Conservation (phyloP, 2,888 invertebrate genomes). For the Ophion obscuratus region DNA sequence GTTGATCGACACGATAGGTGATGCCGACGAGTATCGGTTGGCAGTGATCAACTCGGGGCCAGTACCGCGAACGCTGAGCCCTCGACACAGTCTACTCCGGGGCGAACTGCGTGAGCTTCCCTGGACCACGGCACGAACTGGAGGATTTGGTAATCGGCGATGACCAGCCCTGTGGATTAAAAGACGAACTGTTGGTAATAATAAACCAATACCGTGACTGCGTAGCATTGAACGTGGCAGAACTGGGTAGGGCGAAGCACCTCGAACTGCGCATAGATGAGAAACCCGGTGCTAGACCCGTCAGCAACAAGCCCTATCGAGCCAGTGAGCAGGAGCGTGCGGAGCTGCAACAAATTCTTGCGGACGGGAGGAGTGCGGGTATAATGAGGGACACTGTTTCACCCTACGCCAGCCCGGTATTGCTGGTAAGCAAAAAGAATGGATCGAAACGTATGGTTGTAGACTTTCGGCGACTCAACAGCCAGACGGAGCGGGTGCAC, state of each 20-base stretch:
- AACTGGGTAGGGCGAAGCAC: conserved; percentile 9
- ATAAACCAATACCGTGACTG: conserved; percentile 36
- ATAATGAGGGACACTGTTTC: conserved; percentile 34
- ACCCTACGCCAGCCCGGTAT: conserved; percentile 43
- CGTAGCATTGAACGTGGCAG: conserved; percentile 29
- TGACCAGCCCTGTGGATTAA: not conserved
- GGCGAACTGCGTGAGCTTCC: not conserved
- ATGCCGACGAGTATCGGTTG: not conserved
- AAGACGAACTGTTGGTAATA: not conserved
- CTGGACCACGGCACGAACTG: too few species aligned
- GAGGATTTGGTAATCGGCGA: not conserved
- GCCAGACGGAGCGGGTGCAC: conserved; percentile 31
- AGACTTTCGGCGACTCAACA: conserved; percentile 38
- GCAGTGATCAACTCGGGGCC: not conserved
- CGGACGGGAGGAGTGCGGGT: conserved; percentile 41
- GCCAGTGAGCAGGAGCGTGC: conserved; percentile 35
- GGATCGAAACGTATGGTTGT: conserved; percentile 35
- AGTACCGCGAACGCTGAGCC: not conserved
- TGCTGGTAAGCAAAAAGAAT: conserved; percentile 18
- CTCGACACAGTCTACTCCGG: not conserved
- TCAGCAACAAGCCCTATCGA: conserved; percentile 34
- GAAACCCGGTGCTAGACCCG: conserved; percentile 7
- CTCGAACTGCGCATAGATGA: conserved; percentile 26
- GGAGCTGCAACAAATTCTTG: conserved; percentile 33
- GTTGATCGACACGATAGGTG: not conserved